These are phyloP conservation scores for Tridacna crocea DNA, from an alignment of 2,888 invertebrate genomes.

Conservation along the genomic window DNA sequence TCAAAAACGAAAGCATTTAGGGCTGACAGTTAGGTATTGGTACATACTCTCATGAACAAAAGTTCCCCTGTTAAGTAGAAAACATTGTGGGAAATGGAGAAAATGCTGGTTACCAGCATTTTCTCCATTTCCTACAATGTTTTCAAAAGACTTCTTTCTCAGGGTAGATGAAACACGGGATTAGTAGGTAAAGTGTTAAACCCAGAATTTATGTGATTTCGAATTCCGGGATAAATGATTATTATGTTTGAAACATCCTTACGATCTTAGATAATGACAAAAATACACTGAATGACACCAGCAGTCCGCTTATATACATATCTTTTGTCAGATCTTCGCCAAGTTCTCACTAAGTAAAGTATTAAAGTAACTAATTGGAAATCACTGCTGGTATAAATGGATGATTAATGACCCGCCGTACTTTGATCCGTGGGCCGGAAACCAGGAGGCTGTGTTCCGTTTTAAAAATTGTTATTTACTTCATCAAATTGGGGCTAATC, in stretches of 20 bases:
- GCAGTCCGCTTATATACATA: constrained; percentile 7
- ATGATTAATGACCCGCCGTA: constrained; percentile 6
- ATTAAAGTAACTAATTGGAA: constrained; percentile 10
- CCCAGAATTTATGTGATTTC: too few species aligned
- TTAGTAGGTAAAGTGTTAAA: too few species aligned
- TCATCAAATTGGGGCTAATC: constrained; percentile 16
- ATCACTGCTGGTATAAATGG: constrained; percentile 12
- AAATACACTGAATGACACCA: background rate
- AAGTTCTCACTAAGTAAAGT: constrained; percentile 6
- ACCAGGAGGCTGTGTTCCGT: background rate
- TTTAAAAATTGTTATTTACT: constrained; percentile 7
- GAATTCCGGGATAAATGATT: background rate
- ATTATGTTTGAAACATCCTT: background rate
- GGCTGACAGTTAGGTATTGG: too few species aligned
- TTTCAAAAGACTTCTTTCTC: too few species aligned
- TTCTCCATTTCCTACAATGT: too few species aligned
- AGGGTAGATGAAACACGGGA: too few species aligned
- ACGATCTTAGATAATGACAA: background rate
- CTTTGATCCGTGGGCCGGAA: constrained; percentile 8
- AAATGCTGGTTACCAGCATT: too few species aligned
- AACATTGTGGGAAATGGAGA: too few species aligned
- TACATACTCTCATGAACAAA: too few species aligned
- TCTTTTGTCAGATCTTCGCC: background rate
- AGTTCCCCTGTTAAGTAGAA: too few species aligned
- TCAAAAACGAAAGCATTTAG: too few species aligned